Evolutionary conservation across 2,888 invertebrate species (phyloP).

Genomic region (Ennomos fuscantarius): DNA sequence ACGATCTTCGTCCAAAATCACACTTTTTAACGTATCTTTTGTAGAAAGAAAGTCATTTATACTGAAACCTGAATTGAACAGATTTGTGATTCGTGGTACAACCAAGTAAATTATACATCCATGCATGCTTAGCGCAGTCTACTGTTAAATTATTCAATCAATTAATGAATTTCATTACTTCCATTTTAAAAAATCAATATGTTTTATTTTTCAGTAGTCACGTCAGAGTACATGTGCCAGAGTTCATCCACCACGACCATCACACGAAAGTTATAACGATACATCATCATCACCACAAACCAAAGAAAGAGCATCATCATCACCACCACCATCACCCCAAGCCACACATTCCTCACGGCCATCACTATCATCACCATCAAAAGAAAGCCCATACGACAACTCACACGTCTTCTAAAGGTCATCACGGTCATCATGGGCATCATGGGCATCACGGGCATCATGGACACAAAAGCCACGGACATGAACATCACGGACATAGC

Average conservation of each 20-base stretch:
- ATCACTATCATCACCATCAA: slow-evolving; percentile 69
- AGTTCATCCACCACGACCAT: slow-evolving; percentile 85
- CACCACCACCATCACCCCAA: slow-evolving; percentile 65
- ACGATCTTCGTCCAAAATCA: no score
- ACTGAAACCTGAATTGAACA: no score
- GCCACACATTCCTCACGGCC: slow-evolving; percentile 58
- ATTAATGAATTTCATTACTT: not conserved
- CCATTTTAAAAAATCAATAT: slow-evolving; percentile 2
- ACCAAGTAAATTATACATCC: no score
- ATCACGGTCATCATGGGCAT: slow-evolving; percentile 47
- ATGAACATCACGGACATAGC: slow-evolving; percentile 52
- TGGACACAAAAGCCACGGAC: slow-evolving; percentile 38
- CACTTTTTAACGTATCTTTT: no score
- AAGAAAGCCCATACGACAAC: slow-evolving; percentile 65
- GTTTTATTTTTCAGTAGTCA: slow-evolving; percentile 78
- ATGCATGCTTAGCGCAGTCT: not conserved
- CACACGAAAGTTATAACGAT: slow-evolving; percentile 86
- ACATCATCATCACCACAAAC: slow-evolving; percentile 81
- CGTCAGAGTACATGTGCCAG: slow-evolving; percentile 85
- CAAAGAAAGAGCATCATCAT: slow-evolving; percentile 78
- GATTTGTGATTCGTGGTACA: no score
- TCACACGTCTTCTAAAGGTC: slow-evolving; percentile 60
- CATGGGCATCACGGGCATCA: slow-evolving; percentile 48
- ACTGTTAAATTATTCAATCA: not conserved
- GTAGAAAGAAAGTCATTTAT: no score